Conservation (phyloP, 1,140 invertebrate species). For the Pseudomyrmex flavicornis region DNA sequence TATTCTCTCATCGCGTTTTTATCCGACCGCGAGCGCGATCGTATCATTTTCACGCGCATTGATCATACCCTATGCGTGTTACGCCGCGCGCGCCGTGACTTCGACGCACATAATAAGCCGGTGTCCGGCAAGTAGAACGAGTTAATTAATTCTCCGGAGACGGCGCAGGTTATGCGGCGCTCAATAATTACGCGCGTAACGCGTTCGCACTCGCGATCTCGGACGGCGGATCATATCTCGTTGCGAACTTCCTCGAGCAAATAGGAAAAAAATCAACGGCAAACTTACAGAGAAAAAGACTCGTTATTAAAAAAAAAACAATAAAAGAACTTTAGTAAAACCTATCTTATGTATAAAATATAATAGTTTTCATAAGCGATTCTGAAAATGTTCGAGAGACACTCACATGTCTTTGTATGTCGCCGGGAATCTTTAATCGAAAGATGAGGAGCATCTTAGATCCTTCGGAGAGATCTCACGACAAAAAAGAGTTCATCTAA, state of each 20-base stretch:
- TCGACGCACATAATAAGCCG: slow-evolving; percentile 71
- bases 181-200: slow-evolving; percentile 75
- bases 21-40: neutral
- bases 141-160: slow-evolving; percentile 77
- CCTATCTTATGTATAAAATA: no score
- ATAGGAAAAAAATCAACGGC: neutral
- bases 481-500: slow-evolving; percentile 34
- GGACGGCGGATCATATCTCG: slow-evolving; percentile 9
- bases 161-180: slow-evolving; percentile 65
- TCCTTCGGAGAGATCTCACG: slow-evolving; percentile 18
- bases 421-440: slow-evolving; percentile 21
- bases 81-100: slow-evolving; percentile 28
- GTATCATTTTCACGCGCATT: slow-evolving; percentile 22
- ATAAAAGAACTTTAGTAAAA: neutral
- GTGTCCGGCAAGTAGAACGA: slow-evolving; percentile 75
- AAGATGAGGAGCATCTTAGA: slow-evolving; percentile 8
- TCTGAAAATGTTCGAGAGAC: neutral
- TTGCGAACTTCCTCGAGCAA: slow-evolving; percentile 38
- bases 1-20: slow-evolving; percentile 6
- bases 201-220: slow-evolving; percentile 59
- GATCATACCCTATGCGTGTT: slow-evolving; percentile 29
- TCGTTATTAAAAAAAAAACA: neutral
- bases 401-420: neutral
- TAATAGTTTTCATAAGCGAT: no score
- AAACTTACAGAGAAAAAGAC: neutral